These are phyloP conservation scores for Eueremaeus valkanovi DNA, from an alignment of 2,888 invertebrate genomes.

Conservation along the genomic window DNA sequence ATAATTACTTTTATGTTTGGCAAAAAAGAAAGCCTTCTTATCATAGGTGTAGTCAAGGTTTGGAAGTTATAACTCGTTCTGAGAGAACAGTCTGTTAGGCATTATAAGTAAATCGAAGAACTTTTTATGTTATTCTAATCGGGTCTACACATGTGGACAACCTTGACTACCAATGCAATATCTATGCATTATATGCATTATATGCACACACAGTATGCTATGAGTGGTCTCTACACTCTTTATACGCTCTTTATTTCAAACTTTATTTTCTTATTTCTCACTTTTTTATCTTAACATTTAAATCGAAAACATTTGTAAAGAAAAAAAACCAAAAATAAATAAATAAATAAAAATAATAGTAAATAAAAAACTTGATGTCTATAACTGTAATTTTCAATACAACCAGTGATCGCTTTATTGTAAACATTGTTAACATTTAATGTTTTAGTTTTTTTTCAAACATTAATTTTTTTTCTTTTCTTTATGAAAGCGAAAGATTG, in stretches of 20 bases:
- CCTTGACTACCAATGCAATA: background rate
- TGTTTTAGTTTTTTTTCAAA: background rate
- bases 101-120: background rate
- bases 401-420: background rate
- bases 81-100: background rate
- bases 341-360: background rate
- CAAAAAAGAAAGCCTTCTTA: conserved; percentile 22
- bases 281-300: background rate
- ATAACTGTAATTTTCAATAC: background rate
- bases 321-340: background rate
- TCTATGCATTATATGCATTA: background rate
- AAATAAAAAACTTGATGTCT: no score
- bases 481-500: no score
- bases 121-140: background rate
- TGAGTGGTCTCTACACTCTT: background rate
- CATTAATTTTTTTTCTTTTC: background rate
- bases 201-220: background rate
- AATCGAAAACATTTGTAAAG: background rate
- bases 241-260: background rate
- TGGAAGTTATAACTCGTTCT: background rate
- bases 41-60: conserved; percentile 33
- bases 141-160: background rate
- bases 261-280: background rate
- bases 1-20: background rate
- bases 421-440: background rate